Evolutionary conservation across 1,140 invertebrate genomes (phyloP), one percentile per base, ranked within the genome.

Genomic region (Neodiprion lecontei): DNA sequence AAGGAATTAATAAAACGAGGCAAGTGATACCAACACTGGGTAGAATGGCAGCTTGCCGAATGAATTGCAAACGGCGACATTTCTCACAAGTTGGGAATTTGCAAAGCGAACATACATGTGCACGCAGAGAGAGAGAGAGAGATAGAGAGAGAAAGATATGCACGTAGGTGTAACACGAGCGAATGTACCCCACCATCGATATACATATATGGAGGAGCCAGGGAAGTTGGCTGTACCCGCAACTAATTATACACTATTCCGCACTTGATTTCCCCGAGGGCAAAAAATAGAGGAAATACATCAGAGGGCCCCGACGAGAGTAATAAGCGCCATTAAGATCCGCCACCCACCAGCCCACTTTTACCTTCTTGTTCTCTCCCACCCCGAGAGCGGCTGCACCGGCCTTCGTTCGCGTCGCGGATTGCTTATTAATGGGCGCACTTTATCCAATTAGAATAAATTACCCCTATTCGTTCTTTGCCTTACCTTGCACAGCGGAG

Each of bases 221-320:
- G 53, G 11, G 53, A 61, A 61, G 53, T 61, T 61, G 53, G 71
- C 77, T 73, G 79, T 79, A 81, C 84, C 53, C 80, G 81, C 83
- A 82, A 85, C 83, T 87, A 88, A 88, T 88, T 88, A 88, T 87
- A 81, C 82, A 80, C 82, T 84, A 83, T 83, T 85, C 85, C 80
- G 81, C 84, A 81, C 85, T 85, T 88, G 86, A 88, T 88, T 88
- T 88, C 86, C 86, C 86, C 82, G 81, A 82, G 86, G 86, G 81
- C 84, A 83, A 86, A 88, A 88, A 87, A 87, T 87, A 84, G 82
- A 84, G 81, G 83, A 81, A 81, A 86, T 86, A 85, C 85, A 87
- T 85, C 81, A 85, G 81, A 83, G 82, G 76, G 79, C 79, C 78
- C 81, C 82, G 79, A 79, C 78, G 83, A 85, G 83, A 88, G 82